Percentiles rank a stretch among this genome's conserved stretches.
Conservation (phyloP, 2,797 vertebrate species). For the Myotis vivesi region DNA sequence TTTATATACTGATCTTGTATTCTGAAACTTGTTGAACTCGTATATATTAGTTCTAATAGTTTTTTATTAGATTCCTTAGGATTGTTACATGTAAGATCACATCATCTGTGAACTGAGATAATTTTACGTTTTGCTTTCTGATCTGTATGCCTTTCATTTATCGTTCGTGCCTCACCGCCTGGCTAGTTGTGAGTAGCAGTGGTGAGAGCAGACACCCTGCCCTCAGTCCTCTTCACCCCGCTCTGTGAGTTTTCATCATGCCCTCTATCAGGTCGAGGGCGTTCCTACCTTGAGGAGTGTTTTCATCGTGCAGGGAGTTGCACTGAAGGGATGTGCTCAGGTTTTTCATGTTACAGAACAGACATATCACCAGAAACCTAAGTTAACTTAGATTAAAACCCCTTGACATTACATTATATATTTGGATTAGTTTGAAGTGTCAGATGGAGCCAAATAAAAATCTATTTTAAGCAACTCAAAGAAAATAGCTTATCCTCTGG, state of each 20-base stretch:
- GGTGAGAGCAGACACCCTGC: neutral
- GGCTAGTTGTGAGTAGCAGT: neutral
- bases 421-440: neutral
- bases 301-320: neutral
- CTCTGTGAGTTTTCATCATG: neutral
- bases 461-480: constrained; percentile 27
- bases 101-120: neutral
- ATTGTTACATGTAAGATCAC: neutral
- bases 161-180: neutral
- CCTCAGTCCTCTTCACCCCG: neutral
- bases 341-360: neutral
- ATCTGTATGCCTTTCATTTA: neutral
- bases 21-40: neutral
- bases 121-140: neutral
- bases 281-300: neutral
- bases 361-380: neutral
- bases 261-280: neutral
- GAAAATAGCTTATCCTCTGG: neutral
- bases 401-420: neutral
- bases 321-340: neutral
- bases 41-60: neutral
- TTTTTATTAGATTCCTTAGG: neutral
- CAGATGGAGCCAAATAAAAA: neutral
- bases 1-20: neutral
- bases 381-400: neutral